Conservation (phyloP, 2,888 invertebrate species). For the Andrena praecox region DNA sequence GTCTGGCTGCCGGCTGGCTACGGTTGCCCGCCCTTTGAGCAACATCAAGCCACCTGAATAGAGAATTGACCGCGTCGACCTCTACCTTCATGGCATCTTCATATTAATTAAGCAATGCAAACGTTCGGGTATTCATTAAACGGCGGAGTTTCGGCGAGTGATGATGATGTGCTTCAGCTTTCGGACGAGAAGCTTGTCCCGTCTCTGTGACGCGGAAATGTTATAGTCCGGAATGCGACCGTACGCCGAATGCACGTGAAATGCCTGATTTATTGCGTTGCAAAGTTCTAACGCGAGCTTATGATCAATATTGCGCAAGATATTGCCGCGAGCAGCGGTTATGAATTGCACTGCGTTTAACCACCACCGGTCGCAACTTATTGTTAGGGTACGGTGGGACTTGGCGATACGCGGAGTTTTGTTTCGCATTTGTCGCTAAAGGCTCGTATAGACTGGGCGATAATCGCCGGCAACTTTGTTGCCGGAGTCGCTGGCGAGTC, state of each 20-base stretch:
- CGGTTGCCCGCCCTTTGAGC: slow-evolving; percentile 22
- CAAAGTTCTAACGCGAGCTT: slow-evolving; percentile 4
- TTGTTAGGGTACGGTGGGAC: too few species aligned
- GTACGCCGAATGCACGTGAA: not conserved
- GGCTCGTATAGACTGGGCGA: too few species aligned
- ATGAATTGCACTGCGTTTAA: not conserved
- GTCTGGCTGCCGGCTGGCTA: not conserved
- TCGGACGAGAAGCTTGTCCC: slow-evolving; percentile 1
- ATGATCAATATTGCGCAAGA: not conserved
- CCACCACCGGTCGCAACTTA: not conserved
- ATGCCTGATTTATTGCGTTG: not conserved
- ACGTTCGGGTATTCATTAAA: slow-evolving; percentile 42
- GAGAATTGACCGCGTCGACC: slow-evolving; percentile 27
- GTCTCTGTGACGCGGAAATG: not conserved
- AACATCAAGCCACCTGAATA: slow-evolving; percentile 1
- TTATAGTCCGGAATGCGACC: not conserved
- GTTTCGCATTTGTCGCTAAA: too few species aligned
- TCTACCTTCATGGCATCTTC: not conserved
- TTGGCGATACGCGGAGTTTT: too few species aligned
- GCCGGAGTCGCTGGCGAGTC: too few species aligned
- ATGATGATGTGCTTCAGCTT: slow-evolving; percentile 3
- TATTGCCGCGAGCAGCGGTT: not conserved
- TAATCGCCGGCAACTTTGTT: too few species aligned
- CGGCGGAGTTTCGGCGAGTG: slow-evolving; percentile 10
- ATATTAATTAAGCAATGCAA: slow-evolving; percentile 40